Evolutionary conservation across 2,797 vertebrate genomes (phyloP), one percentile per base, ranked within the genome.

Genomic region (Orientallactaga sibirica): DNA sequence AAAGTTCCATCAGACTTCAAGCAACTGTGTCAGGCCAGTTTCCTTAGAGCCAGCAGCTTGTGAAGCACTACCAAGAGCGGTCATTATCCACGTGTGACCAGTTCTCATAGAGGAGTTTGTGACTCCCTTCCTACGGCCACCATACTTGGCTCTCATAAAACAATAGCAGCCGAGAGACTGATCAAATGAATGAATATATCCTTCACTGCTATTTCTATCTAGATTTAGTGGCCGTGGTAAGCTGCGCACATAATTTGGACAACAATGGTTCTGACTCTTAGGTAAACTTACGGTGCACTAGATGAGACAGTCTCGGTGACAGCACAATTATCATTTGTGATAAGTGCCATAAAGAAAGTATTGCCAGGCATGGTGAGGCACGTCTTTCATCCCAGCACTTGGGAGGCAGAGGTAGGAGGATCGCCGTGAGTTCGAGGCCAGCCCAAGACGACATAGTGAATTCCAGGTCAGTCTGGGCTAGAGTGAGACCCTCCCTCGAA

Each of bases 51-150:
- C 33, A 12, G 55, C 64, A 88, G 10, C 27, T 79, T 16, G 27
- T 71, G 58, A 27, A 52, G 29, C 4, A 5, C 25, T 52, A 67
- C 33, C 9, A 71, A 76, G 37, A 89, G 27, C 27, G 62, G 3
- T 80, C 83, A 48, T 58, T 27, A 64, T 58, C 3, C 48, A 43
- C 25, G 33, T n/a, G 64, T 84, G 55, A 84, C 55, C 43, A 41
- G 91, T 76, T 80, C 76, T 66, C 80, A 15, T 48, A 82, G 70
- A 85, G n/a, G 15, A 85, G 27, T 71, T 90, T 85, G n/a, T 92
- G 71, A 91, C n/a, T 27, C n/a, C 52, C 3, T 92, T 86, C 25
- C 18, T 43, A 19, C 14, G 22, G 67, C 11, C 33, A 84, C n/a
- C 79, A 29, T 55, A 27, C 24, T 61, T 52, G 66, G 79, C 70